phyloP scores from a whole-genome alignment of 1,140 invertebrate species.

The Nilaparvata lugens region DNA sequence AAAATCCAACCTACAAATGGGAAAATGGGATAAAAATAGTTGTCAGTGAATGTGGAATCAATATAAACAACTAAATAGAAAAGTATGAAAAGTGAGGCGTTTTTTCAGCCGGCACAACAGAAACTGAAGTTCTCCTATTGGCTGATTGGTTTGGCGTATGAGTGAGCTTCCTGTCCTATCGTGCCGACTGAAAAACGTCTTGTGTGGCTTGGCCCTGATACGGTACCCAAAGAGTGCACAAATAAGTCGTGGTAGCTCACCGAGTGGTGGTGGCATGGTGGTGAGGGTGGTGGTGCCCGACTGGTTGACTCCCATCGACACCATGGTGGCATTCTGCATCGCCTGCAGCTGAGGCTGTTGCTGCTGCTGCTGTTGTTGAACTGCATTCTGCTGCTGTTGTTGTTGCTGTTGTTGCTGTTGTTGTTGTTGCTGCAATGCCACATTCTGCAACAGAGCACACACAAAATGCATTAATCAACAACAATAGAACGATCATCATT shows the following conservation, averaged over 20 bases:
- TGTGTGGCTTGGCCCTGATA: no score
- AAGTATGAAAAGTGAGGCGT: no score
- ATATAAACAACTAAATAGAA: no score
- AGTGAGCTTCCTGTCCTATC: conserved; percentile 7
- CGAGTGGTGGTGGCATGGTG: conserved; percentile 6
- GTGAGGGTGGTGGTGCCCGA: conserved; percentile 7
- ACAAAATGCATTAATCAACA: not conserved
- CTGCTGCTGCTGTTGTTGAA: conserved; percentile 42
- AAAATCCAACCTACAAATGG: no score
- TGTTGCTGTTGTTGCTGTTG: conserved; percentile 34
- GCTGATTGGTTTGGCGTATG: no score
- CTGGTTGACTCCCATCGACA: conserved; percentile 4
- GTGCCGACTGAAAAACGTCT: conserved; percentile 8
- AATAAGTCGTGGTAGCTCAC: no score
- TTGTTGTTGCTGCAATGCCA: conserved; percentile 34
- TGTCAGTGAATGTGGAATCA: no score
- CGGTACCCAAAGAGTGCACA: no score
- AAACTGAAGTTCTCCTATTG: no score
- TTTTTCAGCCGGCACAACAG: no score
- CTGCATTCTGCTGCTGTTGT: conserved; percentile 36
- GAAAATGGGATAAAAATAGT: no score
- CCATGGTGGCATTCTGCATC: conserved; percentile 9
- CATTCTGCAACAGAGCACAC: not conserved
- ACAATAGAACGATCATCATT: no score
- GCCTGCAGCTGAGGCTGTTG: conserved; percentile 26